phyloP scores from a whole-genome alignment of 1,140 invertebrate genomes.

The Reticulitermes speratus region DNA sequence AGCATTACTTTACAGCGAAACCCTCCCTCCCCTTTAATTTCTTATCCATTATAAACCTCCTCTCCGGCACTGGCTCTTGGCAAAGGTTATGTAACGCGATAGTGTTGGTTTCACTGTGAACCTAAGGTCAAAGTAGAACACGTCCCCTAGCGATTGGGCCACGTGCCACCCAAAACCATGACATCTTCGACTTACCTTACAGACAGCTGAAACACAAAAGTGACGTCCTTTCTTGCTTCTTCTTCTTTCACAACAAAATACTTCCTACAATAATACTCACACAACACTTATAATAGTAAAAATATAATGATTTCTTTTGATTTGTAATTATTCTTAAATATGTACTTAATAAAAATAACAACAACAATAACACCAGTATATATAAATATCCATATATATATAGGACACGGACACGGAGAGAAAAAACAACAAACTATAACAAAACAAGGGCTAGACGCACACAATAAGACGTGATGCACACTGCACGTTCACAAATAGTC shows the following conservation, averaged over 20 bases:
- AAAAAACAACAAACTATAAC: conserved; percentile 1
- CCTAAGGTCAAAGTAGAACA: not conserved
- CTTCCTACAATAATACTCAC: not conserved
- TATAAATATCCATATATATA: not conserved
- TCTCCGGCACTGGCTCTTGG: not conserved
- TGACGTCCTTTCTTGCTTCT: not conserved
- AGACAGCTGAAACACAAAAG: not conserved
- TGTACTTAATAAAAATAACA: not conserved
- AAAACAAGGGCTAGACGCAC: conserved; percentile 14
- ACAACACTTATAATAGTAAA: conserved; percentile 4
- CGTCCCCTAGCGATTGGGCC: not conserved
- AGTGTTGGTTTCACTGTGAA: not conserved
- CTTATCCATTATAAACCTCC: not conserved
- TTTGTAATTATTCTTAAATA: not conserved
- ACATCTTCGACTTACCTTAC: not conserved
- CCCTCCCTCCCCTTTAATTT: not conserved
- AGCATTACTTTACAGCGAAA: not conserved
- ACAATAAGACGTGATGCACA: conserved; percentile 10
- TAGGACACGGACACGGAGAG: conserved; percentile 5
- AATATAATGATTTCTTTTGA: conserved; percentile 2
- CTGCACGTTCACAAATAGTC: conserved; percentile 1
- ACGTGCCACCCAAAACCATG: not conserved
- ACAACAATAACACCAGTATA: not conserved
- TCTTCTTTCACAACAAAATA: conserved; percentile 5
- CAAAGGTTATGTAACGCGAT: not conserved